Evolutionary conservation across 2,888 invertebrate genomes (phyloP).

Genomic region (Parnassius smintheus): DNA sequence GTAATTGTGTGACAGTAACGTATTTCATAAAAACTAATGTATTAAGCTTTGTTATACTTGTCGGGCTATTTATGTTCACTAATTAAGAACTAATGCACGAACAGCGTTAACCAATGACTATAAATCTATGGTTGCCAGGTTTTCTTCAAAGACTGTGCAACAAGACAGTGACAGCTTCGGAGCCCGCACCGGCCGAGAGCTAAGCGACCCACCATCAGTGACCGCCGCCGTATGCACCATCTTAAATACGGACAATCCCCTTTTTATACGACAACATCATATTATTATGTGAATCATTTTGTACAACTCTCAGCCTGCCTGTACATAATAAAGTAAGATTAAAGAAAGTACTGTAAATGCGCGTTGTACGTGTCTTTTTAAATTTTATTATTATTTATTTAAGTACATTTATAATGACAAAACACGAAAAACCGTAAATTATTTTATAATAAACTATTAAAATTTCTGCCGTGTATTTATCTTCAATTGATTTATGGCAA

Average conservation of each 20-base stretch:
- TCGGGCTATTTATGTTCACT: not conserved
- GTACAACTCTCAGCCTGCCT: conserved; percentile 73
- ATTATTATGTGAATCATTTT: conserved; percentile 45
- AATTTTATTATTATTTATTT: conserved; percentile 69
- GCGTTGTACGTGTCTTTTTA: conserved; percentile 78
- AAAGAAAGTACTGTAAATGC: conserved; percentile 77
- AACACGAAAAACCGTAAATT: conserved; percentile 69
- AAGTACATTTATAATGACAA: conserved; percentile 77
- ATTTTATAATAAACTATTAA: conserved; percentile 79
- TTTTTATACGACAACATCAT: conserved; percentile 70
- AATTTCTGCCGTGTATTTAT: conserved; percentile 61
- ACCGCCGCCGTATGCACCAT: conserved; percentile 59
- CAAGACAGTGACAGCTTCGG: conserved; percentile 48
- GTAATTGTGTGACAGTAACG: not conserved
- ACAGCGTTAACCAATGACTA: not conserved
- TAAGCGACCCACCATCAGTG: conserved; percentile 35
- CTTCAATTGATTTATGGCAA: conserved; percentile 36
- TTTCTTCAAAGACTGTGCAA: conserved; percentile 94
- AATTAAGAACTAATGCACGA: not conserved
- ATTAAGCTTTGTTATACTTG: not conserved
- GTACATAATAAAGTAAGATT: conserved; percentile 79
- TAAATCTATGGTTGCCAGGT: conserved; percentile 74
- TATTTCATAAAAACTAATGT: not conserved
- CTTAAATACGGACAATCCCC: conserved; percentile 69
- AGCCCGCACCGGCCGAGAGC: conserved; percentile 52